These are phyloP conservation scores for Meloe dianella DNA, from an alignment of 2,888 invertebrate genomes.

Conservation along the genomic window DNA sequence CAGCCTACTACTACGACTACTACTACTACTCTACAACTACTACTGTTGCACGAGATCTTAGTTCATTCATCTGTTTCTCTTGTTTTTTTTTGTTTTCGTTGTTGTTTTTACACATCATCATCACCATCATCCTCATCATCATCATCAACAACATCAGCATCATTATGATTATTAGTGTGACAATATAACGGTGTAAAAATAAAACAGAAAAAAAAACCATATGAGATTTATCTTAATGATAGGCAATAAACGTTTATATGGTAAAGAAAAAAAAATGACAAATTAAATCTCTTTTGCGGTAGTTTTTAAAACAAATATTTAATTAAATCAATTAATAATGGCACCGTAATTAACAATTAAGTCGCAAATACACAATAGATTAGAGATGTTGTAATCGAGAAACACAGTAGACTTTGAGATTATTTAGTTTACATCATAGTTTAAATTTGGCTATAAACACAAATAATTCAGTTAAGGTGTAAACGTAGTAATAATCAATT, in stretches of 20 bases:
- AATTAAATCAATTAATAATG: background rate
- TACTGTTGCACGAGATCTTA: conserved; percentile 7
- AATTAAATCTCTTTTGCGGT: too few species aligned
- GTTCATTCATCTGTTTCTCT: conserved; percentile 7
- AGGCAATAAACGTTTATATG: background rate
- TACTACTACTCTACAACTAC: background rate
- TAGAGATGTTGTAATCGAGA: too few species aligned
- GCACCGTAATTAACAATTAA: background rate
- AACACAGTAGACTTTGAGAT: too few species aligned
- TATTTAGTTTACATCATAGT: too few species aligned
- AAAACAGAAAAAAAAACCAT: background rate
- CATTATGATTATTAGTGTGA: background rate
- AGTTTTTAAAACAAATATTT: background rate
- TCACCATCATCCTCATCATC: background rate
- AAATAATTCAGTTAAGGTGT: too few species aligned
- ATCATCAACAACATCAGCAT: background rate
- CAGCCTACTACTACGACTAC: conserved; percentile 2
- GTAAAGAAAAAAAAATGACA: too few species aligned
- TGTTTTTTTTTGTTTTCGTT: background rate
- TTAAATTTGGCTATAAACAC: too few species aligned
- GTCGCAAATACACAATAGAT: background rate
- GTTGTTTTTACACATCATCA: background rate
- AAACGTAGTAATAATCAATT: background rate
- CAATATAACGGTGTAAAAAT: background rate
- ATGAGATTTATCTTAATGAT: background rate